phyloP scores from a whole-genome alignment of 2,113 vertebrate species.

The Caretta caretta region DNA sequence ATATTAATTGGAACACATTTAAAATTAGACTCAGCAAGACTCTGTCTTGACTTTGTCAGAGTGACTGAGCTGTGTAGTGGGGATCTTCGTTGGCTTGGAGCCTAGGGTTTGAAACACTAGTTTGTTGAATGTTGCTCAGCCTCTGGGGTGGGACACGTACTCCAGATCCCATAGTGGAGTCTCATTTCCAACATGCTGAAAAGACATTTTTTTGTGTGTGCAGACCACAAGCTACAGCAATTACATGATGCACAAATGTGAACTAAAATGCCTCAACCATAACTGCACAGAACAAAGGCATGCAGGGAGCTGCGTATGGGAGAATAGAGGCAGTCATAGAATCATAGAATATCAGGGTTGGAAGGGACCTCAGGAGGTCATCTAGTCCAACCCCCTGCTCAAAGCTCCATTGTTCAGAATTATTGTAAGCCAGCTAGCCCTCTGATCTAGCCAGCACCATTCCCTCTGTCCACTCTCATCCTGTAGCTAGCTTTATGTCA shows the following conservation, averaged over 20 bases:
- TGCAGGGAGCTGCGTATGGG: neutral
- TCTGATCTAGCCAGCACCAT: neutral
- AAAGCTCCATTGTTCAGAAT: neutral
- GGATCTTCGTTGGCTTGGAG: neutral
- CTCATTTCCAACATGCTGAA: neutral
- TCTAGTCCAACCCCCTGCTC: too few species aligned
- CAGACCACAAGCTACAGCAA: neutral
- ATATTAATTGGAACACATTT: neutral
- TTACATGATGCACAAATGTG: neutral
- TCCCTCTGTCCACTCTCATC: neutral
- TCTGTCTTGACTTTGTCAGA: neutral
- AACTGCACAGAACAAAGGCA: neutral
- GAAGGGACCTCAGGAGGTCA: too few species aligned
- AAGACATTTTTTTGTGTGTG: neutral
- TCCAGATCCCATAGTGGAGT: neutral
- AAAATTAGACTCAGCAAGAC: neutral
- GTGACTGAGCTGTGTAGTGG: neutral
- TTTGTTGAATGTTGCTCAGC: neutral
- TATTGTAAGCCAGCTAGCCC: accelerated
- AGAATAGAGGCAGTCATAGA: neutral
- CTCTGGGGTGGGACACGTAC: neutral
- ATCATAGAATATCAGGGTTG: too few species aligned
- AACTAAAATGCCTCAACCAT: neutral
- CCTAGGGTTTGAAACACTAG: neutral
- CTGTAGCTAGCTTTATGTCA: neutral